A percentile compares a stretch with the other conserved stretches of the same genome.
These are phyloP conservation scores for Dynastes grantii DNA, from an alignment of 2,888 invertebrate species.

Conservation along the genomic window DNA sequence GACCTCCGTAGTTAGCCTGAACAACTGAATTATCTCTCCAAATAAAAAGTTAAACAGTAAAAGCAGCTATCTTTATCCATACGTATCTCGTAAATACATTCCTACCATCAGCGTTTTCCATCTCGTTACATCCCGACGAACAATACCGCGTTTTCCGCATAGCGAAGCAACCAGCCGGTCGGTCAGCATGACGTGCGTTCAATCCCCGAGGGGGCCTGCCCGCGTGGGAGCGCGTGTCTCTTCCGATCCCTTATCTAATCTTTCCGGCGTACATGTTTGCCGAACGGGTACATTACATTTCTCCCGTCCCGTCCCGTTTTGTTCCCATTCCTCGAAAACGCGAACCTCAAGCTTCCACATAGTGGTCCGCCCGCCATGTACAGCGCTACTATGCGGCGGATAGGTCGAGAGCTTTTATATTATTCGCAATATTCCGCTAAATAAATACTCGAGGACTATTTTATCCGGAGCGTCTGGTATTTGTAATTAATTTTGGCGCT, in stretches of 20 bases:
- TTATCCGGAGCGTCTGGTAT: conserved; percentile 20
- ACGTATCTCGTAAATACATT: no score
- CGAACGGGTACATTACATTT: conserved; percentile 56
- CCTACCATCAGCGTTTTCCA: no score
- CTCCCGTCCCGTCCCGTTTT: conserved; percentile 3
- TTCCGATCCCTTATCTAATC: conserved; percentile 57
- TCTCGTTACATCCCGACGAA: no score
- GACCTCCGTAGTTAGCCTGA: no score
- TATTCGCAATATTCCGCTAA: conserved; percentile 17
- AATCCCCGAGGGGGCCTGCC: conserved; percentile 31
- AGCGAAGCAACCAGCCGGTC: no score
- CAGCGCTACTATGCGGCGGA: not conserved
- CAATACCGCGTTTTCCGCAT: no score
- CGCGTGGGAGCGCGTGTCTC: conserved; percentile 13
- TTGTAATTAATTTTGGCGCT: conserved; percentile 23
- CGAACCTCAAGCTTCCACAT: not conserved
- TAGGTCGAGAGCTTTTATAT: not conserved
- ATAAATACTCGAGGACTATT: conserved; percentile 19
- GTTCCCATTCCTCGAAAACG: not conserved
- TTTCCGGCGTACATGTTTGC: conserved; percentile 56
- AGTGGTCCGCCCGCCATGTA: not conserved
- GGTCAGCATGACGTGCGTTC: conserved; percentile 16
- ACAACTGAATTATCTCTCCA: no score
- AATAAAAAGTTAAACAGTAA: no score
- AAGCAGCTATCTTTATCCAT: no score